A percentile compares a stretch with the other conserved stretches of the same genome.
These are phyloP conservation scores for Lacanobia wlatinum DNA, from an alignment of 2,888 invertebrate genomes.

Conservation along the genomic window DNA sequence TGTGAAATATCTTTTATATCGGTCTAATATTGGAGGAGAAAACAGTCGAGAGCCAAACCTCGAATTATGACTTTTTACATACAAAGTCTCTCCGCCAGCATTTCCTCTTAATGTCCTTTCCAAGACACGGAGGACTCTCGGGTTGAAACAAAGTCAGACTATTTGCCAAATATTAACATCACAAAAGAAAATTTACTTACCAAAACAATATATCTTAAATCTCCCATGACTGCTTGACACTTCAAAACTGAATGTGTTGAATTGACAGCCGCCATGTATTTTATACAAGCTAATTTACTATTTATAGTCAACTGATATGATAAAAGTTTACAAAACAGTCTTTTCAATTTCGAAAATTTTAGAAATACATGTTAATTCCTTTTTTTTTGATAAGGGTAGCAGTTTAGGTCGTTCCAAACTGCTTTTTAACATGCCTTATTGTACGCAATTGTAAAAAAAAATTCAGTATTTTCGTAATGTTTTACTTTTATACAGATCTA, in stretches of 20 bases:
- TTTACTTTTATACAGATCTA: too few relatives aligned
- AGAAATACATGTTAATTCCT: not conserved
- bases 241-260: slow-evolving; percentile 33
- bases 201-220: slow-evolving; percentile 39
- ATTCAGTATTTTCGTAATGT: too few relatives aligned
- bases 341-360: not conserved
- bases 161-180: not conserved
- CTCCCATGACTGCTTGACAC: slow-evolving; percentile 35
- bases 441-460: too few relatives aligned
- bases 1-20: too few relatives aligned
- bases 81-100: too few relatives aligned
- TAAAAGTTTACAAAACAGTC: slow-evolving; percentile 13
- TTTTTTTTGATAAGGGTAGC: not conserved
- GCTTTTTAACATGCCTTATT: too few relatives aligned
- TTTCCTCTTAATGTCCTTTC: too few relatives aligned
- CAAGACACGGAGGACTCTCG: too few relatives aligned
- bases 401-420: not conserved
- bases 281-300: slow-evolving; percentile 41
- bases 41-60: too few relatives aligned
- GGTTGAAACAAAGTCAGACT: not conserved
- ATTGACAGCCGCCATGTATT: slow-evolving; percentile 7
- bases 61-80: too few relatives aligned
- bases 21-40: too few relatives aligned
- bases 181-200: slow-evolving; percentile 22
- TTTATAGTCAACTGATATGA: slow-evolving; percentile 41